Evolutionary conservation across 2,797 vertebrate genomes (phyloP), one percentile per base, ranked within the genome.

Genomic region (Orientallactaga sibirica): DNA sequence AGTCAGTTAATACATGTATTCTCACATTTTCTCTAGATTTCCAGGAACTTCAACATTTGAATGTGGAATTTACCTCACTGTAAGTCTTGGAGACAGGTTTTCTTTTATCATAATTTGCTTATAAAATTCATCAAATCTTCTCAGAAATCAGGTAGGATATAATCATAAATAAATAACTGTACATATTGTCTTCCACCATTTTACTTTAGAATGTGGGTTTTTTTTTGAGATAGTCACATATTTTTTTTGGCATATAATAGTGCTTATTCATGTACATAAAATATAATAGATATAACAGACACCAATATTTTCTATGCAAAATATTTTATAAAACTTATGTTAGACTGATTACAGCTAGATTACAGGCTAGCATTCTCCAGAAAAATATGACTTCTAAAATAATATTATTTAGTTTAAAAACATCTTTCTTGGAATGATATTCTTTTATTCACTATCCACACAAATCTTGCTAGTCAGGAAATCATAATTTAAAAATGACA

Each of bases 381-480:
- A 58, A 75, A 90, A 92, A 29, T 76, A 16, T 55, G 8, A 48
- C 55, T 92, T 94, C 86, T 92, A 7, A 22, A 83, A 88, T 43
- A 61, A 77, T 25, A 64, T 82, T 48, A 48, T 4, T 83, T 77
- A 81, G 15, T 82, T 85, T 86, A 71, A 78, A 77, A 81, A 22
- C 27, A n/a, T 93, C 16, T 86, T 95, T 9, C 1, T 24, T 87
- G n/a, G 9, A 88, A 92, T 80, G 66, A 89, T 83, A 84, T 3
- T 71, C 16, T 37, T 70, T 86, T 33, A 75, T 87, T 88, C 33
- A 70, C 2, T 27, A 73, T 77, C 16, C 58, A 66, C 58, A 67
- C 4, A 95, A 88, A 92, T 43, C 19, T n/a, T 78, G 80, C 3
- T 92, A 82, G 80, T 78, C 85, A 90, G 52, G 4, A 25, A 94